phyloP scores from a whole-genome alignment of 2,888 invertebrate species.

The Troilus luridus region DNA sequence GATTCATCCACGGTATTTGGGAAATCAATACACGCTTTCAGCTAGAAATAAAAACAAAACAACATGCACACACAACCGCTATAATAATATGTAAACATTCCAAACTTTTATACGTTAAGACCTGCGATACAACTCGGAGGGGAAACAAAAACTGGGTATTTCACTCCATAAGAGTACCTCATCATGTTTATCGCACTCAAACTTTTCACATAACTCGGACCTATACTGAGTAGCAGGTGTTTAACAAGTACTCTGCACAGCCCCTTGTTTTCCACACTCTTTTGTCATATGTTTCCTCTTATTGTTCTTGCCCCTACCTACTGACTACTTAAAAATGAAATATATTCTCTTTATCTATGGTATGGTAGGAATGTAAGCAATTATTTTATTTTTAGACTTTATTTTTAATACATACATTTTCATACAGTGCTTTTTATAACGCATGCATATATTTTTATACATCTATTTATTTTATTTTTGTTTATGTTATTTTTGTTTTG shows the following conservation, averaged over 20 bases:
- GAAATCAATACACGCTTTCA: not conserved
- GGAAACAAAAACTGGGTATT: not conserved
- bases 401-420: too few species aligned
- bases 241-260: conserved; percentile 1
- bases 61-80: not conserved
- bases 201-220: conserved; percentile 32
- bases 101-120: not conserved
- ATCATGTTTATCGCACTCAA: conserved; percentile 36
- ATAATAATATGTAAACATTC: not conserved
- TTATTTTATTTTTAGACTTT: too few species aligned
- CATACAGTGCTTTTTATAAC: too few species aligned
- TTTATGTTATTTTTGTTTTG: too few species aligned
- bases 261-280: conserved; percentile 10
- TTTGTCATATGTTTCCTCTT: conserved; percentile 8
- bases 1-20: not conserved
- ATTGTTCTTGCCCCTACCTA: not conserved
- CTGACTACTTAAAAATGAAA: not conserved
- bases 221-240: not conserved
- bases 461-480: too few species aligned
- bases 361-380: too few species aligned
- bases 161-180: not conserved
- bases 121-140: not conserved
- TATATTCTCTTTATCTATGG: not conserved
- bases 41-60: not conserved
- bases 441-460: too few species aligned